These are phyloP conservation scores for Dicrurus megarhynchus DNA, from an alignment of 2,113 vertebrate species.

Conservation along the genomic window DNA sequence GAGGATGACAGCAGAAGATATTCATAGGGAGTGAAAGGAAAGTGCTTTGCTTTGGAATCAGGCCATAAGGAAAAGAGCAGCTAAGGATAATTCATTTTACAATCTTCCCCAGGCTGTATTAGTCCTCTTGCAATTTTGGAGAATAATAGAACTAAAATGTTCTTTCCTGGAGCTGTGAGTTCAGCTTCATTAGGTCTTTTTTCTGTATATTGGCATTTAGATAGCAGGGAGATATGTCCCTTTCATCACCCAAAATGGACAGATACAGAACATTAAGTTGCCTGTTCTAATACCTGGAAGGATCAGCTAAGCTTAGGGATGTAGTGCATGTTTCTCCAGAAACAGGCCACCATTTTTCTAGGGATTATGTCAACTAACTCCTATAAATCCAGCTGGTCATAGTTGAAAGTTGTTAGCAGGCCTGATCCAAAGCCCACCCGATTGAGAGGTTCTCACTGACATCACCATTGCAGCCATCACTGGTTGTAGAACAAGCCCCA, in stretches of 20 bases:
- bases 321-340: not conserved
- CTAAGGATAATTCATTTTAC: constrained; percentile 40
- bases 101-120: constrained; percentile 9
- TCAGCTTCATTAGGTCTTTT: not conserved
- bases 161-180: not conserved
- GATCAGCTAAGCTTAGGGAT: not conserved
- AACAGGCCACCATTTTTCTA: not conserved
- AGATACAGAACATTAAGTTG: not conserved
- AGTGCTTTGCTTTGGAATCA: constrained; percentile 40
- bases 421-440: not conserved
- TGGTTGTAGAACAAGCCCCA: not conserved
- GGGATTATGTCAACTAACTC: not conserved
- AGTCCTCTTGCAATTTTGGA: constrained; percentile 21
- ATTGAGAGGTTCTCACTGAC: not conserved
- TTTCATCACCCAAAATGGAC: not conserved
- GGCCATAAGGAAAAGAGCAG: not conserved
- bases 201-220: not conserved
- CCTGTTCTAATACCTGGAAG: not conserved
- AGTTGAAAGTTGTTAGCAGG: not conserved
- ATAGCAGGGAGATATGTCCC: not conserved
- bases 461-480: not conserved
- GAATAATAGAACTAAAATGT: constrained; percentile 36
- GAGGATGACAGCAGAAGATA: constrained; percentile 14
- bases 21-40: constrained; percentile 16
- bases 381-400: not conserved